Base-by-base conservation (phyloP, 2,113 vertebrate species). In the Chaetura pelagica region DNA sequence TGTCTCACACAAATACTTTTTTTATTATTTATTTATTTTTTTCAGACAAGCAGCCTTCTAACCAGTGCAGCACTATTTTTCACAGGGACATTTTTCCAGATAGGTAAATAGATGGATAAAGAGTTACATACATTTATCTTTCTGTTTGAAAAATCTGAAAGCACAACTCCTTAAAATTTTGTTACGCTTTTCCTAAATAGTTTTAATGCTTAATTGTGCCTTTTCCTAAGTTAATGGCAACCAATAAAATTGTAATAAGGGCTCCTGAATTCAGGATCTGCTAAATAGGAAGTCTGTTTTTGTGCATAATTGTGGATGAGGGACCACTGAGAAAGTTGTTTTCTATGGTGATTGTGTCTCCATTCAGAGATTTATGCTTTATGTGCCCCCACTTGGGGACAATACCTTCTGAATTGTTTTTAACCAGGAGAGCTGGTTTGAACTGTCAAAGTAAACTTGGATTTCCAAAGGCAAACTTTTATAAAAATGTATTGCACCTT, bases 361-460 rank as follows among this genome's bases (percentile, higher is more conserved):
- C 71, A 20, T 69, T 81, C 21, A 61, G 29, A 84, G 24, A 63
- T 63, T 88, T 55, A 48, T 66, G 26, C 3, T 69, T 94, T 80
- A 42, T 42, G 23, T 42, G 15, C 32, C 21, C 15, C 38, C 34
- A 69, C 32, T 49, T 46, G 68, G 15, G 40, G 9, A 76, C 16
- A 54, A 35, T 62, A 42, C 11, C 15, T 74, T 86, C 59, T 78
- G 21, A 85, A 77, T 82, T 80, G 57, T 59, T 90, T 94, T 88
- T 74, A 71, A 55, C 35, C 4, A 54, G 16, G 7, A 93, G 9
- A 90, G 3, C 2, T 38, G 87, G 95, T 67, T 7, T 27, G 55
- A 42, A 62, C 30, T 55, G 16, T 77, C 83, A 94, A 93, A 96
- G 95, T 81, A 92, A 86, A 79, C 19, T 62, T 89, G 7, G 4